phyloP scores from a whole-genome alignment of 1,140 invertebrate genomes.

The Chlorops oryzae region DNA sequence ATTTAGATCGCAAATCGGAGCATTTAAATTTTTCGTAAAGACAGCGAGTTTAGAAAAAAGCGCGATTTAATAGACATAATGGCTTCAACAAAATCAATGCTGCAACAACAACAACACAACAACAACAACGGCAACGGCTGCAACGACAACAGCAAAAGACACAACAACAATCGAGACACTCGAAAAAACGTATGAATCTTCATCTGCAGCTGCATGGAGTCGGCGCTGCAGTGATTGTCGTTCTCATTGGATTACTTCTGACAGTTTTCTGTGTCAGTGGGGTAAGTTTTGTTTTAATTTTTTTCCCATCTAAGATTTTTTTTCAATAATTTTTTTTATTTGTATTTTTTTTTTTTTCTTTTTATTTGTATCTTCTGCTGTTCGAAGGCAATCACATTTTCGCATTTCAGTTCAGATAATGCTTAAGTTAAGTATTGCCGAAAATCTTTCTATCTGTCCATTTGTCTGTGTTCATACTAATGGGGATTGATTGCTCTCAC shows the following conservation, averaged over 20 bases:
- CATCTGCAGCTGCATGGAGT: constrained; percentile 12
- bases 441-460: too few relatives aligned
- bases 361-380: too few relatives aligned
- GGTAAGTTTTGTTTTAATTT: constrained; percentile 30
- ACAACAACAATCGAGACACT: constrained; percentile 24
- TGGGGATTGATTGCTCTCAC: too few relatives aligned
- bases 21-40: constrained; percentile 37
- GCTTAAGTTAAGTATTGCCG: too few relatives aligned
- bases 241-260: constrained; percentile 34
- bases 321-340: too few relatives aligned
- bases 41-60: constrained; percentile 17
- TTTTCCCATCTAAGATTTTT: too few relatives aligned
- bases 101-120: too few relatives aligned
- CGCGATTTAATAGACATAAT: constrained; percentile 35
- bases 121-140: background rate
- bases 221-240: constrained; percentile 11
- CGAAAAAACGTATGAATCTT: constrained; percentile 22
- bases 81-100: constrained; percentile 26
- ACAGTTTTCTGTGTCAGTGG: constrained; percentile 45
- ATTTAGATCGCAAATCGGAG: constrained; percentile 18
- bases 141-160: constrained; percentile 13
- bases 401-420: too few relatives aligned
- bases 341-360: too few relatives aligned
- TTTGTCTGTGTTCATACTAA: too few relatives aligned
- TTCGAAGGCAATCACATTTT: too few relatives aligned